These are phyloP conservation scores for Melanaphis sacchari DNA, from an alignment of 1,140 invertebrate species.

Conservation along the genomic window DNA sequence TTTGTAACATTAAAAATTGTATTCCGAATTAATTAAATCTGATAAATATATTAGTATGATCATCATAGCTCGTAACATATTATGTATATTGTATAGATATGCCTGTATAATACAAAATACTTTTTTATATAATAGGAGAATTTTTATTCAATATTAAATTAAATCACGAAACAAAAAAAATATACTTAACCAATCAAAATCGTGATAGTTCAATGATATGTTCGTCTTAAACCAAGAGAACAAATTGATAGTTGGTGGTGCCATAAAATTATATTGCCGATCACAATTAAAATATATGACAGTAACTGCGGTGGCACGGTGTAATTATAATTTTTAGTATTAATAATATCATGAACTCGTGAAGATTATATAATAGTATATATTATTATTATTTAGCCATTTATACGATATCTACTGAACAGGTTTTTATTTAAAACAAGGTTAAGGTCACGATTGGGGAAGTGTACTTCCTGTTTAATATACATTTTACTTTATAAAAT, in stretches of 20 bases:
- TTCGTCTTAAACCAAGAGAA: background rate
- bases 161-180: background rate
- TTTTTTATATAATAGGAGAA: background rate
- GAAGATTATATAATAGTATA: background rate
- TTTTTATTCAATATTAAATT: background rate
- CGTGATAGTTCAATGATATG: background rate
- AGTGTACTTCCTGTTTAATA: background rate
- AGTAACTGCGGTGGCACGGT: background rate
- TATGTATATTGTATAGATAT: too few relatives aligned
- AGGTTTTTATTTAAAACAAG: conserved; percentile 28
- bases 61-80: too few relatives aligned
- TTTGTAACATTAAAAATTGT: background rate
- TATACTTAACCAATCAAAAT: background rate
- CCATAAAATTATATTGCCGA: background rate
- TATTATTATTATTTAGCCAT: background rate
- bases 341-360: background rate
- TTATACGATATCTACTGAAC: background rate
- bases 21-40: background rate
- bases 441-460: conserved; percentile 1
- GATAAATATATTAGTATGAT: background rate
- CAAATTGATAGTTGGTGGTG: background rate
- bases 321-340: background rate
- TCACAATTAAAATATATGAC: background rate
- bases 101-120: too few relatives aligned
- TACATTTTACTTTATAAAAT: background rate